phyloP scores from a whole-genome alignment of 2,888 invertebrate genomes.

The Tenthredo livida region DNA sequence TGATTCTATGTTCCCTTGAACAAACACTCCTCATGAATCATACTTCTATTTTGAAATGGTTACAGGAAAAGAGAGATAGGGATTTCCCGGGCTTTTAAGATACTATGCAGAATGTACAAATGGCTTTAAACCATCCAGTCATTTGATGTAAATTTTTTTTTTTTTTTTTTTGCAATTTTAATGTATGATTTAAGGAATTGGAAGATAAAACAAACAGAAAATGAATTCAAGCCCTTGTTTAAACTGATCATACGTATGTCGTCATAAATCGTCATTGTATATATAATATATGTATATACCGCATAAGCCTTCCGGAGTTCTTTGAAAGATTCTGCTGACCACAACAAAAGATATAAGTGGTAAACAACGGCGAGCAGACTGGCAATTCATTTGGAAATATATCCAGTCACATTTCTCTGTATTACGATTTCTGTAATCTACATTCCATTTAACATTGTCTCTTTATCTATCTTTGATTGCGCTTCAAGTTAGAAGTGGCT shows the following conservation, averaged over 20 bases:
- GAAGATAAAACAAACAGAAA: neutral
- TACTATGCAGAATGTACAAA: neutral
- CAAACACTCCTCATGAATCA: slow-evolving; percentile 28
- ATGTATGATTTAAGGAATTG: neutral
- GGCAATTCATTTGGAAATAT: slow-evolving; percentile 15
- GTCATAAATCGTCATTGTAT: neutral
- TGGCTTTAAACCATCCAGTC: neutral
- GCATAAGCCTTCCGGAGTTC: neutral
- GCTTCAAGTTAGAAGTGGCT: neutral
- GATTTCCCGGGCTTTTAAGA: neutral
- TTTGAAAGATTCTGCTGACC: slow-evolving; percentile 39
- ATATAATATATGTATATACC: neutral
- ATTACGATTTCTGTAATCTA: neutral
- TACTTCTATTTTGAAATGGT: slow-evolving; percentile 32
- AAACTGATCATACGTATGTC: neutral
- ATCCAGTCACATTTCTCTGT: neutral
- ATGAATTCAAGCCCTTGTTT: slow-evolving; percentile 4
- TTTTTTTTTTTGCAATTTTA: neutral
- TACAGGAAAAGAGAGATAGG: slow-evolving; percentile 32
- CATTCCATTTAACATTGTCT: neutral
- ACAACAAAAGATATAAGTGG: slow-evolving; percentile 28
- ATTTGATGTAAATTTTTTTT: neutral
- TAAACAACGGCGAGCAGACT: neutral
- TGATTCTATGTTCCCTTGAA: slow-evolving; percentile 6
- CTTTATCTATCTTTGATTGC: neutral